These are phyloP conservation scores for Pollenia labialis DNA, from an alignment of 2,888 invertebrate genomes.

Conservation along the genomic window DNA sequence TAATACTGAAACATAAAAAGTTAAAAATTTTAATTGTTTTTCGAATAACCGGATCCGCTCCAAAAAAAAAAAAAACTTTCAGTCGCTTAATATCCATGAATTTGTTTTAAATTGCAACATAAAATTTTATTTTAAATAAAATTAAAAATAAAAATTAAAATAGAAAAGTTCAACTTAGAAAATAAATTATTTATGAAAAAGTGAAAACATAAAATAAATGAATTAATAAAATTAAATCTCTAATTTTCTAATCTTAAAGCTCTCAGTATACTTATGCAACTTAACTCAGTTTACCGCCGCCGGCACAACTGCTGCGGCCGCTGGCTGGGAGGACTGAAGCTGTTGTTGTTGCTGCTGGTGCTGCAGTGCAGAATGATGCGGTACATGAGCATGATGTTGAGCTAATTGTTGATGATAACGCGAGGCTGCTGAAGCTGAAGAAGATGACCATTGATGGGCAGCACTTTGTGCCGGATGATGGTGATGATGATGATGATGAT, in stretches of 20 bases:
- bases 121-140: constrained; percentile 55
- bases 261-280: constrained; percentile 61
- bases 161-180: constrained; percentile 32
- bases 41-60: not conserved
- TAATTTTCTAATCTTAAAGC: constrained; percentile 66
- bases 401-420: constrained; percentile 64
- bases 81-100: not conserved
- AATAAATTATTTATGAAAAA: constrained; percentile 31
- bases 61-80: not conserved
- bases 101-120: constrained; percentile 33
- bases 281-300: constrained; percentile 68
- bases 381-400: constrained; percentile 67
- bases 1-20: no score
- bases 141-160: constrained; percentile 18
- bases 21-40: no score
- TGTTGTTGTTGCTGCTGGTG: constrained; percentile 70
- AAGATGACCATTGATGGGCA: constrained; percentile 72
- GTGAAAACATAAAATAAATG: constrained; percentile 27
- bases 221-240: constrained; percentile 31
- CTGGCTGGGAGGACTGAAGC: constrained; percentile 53
- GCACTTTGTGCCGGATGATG: constrained; percentile 59
- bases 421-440: constrained; percentile 67
- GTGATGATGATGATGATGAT: constrained; percentile 32
- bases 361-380: constrained; percentile 47
- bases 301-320: constrained; percentile 25